A percentile compares a stretch with the other conserved stretches of the same genome.
Conservation (phyloP, 2,113 vertebrate genomes). For the Rafetus swinhoei region DNA sequence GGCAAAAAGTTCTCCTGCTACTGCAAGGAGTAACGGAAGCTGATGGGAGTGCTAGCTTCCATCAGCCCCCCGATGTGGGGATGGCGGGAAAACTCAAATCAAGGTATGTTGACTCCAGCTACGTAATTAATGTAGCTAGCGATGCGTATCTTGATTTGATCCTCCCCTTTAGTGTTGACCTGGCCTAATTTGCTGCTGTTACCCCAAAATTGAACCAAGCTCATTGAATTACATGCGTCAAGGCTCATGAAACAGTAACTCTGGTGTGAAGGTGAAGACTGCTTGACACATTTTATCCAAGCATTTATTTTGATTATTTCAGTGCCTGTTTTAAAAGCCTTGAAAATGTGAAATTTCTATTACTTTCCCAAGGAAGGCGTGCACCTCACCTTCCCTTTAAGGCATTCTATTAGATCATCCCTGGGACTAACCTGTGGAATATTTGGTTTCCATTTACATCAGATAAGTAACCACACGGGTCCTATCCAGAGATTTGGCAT, state of each 20-base stretch:
- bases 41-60: too few relatives aligned
- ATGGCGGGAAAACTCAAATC: too few relatives aligned
- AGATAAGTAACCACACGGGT: neutral
- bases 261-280: neutral
- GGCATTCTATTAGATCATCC: neutral
- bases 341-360: neutral
- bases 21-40: too few relatives aligned
- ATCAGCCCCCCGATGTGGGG: too few relatives aligned
- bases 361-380: neutral
- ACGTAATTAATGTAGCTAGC: too few relatives aligned
- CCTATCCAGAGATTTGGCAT: constrained; percentile 28
- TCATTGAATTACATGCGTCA: fast-evolving
- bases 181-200: neutral
- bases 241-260: fast-evolving
- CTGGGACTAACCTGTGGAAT: neutral
- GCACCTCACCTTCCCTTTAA: constrained; percentile 5
- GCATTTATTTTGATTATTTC: neutral
- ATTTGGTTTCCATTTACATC: neutral
- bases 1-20: too few relatives aligned
- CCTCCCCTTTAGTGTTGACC: too few relatives aligned
- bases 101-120: too few relatives aligned
- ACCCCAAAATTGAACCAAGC: fast-evolving
- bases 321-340: neutral
- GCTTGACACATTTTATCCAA: fast-evolving
- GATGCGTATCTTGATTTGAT: too few relatives aligned